Percentiles rank a stretch among this genome's conserved stretches.
These are phyloP conservation scores for Agrotis ipsilon DNA, from an alignment of 2,888 invertebrate genomes.

Conservation along the genomic window DNA sequence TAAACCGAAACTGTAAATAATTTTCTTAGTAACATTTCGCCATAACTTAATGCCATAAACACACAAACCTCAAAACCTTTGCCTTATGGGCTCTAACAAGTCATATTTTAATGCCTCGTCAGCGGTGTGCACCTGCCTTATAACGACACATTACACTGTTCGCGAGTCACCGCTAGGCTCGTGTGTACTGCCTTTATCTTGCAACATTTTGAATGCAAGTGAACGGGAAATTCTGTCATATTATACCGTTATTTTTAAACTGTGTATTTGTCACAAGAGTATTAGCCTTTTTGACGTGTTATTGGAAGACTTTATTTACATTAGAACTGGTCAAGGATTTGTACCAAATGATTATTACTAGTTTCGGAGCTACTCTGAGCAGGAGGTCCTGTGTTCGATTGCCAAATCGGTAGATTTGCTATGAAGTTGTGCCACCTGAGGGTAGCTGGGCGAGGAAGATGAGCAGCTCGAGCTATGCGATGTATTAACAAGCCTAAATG, in stretches of 20 bases:
- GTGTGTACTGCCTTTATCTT: constrained; percentile 37
- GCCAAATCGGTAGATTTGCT: too few species aligned
- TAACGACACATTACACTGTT: constrained; percentile 27
- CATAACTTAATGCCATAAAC: constrained; percentile 17
- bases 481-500: too few species aligned
- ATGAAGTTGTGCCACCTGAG: too few species aligned
- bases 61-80: constrained; percentile 34
- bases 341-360: too few species aligned
- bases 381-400: too few species aligned
- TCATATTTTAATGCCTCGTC: constrained; percentile 24
- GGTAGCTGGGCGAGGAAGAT: too few species aligned
- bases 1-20: constrained; percentile 30
- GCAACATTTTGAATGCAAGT: constrained; percentile 49
- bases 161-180: constrained; percentile 19
- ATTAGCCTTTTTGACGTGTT: neutral
- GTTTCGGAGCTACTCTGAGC: too few species aligned
- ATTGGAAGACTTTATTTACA: neutral
- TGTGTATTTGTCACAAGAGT: constrained; percentile 4
- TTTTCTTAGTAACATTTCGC: constrained; percentile 3
- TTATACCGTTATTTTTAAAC: constrained; percentile 42
- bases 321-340: neutral
- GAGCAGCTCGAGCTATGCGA: too few species aligned
- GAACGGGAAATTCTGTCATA: constrained; percentile 24
- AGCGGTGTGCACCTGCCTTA: constrained; percentile 26
- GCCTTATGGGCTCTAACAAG: constrained; percentile 15